Conservation (phyloP, 2,797 vertebrate species). For the Labroides dimidiatus region DNA sequence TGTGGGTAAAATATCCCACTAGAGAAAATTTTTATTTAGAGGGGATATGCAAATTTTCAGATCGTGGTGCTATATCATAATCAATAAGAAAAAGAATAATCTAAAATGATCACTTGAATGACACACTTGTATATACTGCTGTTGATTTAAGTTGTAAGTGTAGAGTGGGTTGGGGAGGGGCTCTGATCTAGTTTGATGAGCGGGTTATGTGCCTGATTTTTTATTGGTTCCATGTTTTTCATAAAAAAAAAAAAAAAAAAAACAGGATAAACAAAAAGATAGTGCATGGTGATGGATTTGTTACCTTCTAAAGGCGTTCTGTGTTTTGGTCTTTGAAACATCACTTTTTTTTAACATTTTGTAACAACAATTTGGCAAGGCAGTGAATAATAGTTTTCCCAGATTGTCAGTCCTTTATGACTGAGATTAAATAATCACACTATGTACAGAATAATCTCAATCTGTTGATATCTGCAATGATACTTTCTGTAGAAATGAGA, state of each 20-base stretch:
- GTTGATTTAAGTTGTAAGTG: not conserved
- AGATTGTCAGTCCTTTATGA: not conserved
- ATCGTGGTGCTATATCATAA: not conserved
- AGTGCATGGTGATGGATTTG: not conserved
- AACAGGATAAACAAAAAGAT: no score
- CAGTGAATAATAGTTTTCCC: not conserved
- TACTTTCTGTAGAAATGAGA: not conserved
- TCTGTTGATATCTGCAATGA: conserved; percentile 3
- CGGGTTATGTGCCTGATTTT: no score
- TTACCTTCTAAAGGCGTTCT: no score
- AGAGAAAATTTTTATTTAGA: not conserved
- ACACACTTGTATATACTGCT: not conserved
- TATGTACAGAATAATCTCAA: not conserved
- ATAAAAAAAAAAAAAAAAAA: no score
- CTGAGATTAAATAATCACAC: not conserved
- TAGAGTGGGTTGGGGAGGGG: no score
- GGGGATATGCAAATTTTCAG: not conserved
- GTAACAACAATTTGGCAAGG: not conserved
- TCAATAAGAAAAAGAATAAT: not conserved
- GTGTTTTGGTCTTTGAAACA: not conserved
- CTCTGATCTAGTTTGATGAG: not conserved
- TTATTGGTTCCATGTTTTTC: no score
- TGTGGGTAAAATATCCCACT: not conserved
- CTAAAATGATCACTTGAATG: not conserved
- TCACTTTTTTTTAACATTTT: not conserved